Evolutionary conservation across 2,888 invertebrate species (phyloP), one percentile per base, ranked within the genome.

Genomic region (Scaptomyza parva): DNA sequence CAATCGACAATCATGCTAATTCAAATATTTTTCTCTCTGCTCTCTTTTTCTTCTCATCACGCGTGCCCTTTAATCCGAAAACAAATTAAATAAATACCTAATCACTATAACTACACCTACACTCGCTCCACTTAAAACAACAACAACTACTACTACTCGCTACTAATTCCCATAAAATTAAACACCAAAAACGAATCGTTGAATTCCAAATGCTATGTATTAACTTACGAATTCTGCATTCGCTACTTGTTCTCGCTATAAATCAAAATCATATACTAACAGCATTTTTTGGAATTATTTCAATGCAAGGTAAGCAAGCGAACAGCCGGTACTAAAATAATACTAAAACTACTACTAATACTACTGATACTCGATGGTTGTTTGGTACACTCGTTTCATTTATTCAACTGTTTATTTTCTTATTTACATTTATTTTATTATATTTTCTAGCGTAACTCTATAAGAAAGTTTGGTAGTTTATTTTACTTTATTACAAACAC

Each of bases 211-310:
- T 76, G 71, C 85, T 83, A 74, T 80, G 68, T 64, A 53, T 45
- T 50, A 58, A 61, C 68, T 64, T 71, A 72, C 64, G 65, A 75
- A 61, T 69, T 71, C 26, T 30, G 72, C 45, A 72, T 63, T 67
- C 72, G 68, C 60, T 66, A 63, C 57, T 71, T 62, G 67, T 40
- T 59, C 75, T 67, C 78, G 61, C 57, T 66, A 62, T 63, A 81
- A 81, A 74, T 70, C 66, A 74, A 81, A 78, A 76, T 67, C 64
- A 79, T 80, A 84, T 87, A 91, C 90, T 91, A 91, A 92, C 96
- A 98, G 97, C 97, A 96, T 97, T 94, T 97, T 97, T 96, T 97
- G 97, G 98, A 97, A 97, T 95, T 97, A 97, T 96, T 97, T 98
- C 96, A 97, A 97, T 93, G 96, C 97, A 95, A 97, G 98, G 98